Percentiles rank a stretch among this genome's conserved stretches.
These are phyloP conservation scores for Ibidorhyncha struthersii DNA, from an alignment of 2,113 vertebrate species.

Conservation along the genomic window DNA sequence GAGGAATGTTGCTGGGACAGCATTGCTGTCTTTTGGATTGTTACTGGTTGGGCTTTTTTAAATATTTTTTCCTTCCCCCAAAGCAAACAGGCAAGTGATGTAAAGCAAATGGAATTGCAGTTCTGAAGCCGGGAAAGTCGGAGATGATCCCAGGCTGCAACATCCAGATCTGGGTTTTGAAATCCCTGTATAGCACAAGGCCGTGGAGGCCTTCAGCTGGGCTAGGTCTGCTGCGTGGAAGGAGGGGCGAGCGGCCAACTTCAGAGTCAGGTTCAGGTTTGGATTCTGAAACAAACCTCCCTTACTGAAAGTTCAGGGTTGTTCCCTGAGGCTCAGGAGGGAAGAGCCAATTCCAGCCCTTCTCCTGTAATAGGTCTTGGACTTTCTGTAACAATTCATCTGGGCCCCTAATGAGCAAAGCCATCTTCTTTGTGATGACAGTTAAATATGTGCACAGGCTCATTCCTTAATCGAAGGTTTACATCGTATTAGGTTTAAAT, in stretches of 20 bases:
- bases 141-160: neutral
- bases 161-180: neutral
- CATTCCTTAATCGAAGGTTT: conserved; percentile 5
- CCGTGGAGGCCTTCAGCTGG: neutral
- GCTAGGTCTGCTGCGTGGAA: neutral
- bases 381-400: neutral
- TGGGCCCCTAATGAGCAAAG: conserved; percentile 14
- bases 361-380: neutral
- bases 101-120: neutral
- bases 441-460: neutral
- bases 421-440: conserved; percentile 18
- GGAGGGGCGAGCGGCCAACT: neutral
- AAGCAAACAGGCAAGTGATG: neutral
- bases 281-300: neutral
- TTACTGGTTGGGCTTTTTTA: neutral
- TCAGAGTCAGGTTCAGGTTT: neutral
- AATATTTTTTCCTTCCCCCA: neutral
- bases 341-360: neutral
- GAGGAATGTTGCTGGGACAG: conserved; percentile 23
- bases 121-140: neutral
- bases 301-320: neutral
- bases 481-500: neutral
- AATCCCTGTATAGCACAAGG: neutral
- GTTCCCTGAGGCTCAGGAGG: neutral
- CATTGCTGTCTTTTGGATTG: neutral